Conservation (phyloP, 2,888 invertebrate species). For the Synergus laeviventris region DNA sequence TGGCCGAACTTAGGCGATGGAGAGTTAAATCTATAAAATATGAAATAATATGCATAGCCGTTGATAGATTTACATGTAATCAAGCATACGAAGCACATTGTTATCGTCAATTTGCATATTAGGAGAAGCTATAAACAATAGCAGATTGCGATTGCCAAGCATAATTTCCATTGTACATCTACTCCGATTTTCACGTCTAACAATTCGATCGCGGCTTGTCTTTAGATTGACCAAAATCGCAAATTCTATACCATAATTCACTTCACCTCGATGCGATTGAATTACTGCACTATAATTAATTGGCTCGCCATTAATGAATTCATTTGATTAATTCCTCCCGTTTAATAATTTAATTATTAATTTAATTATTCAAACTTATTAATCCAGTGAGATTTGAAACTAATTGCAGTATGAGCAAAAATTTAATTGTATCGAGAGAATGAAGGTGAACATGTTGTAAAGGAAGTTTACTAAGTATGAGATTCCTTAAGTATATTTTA, state of each 20-base stretch:
- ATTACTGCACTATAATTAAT: constrained; percentile 12
- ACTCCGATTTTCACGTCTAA: constrained; percentile 18
- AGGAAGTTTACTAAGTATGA: neutral
- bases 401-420: neutral
- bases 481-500: constrained; percentile 25
- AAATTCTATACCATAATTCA: constrained; percentile 30
- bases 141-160: constrained; percentile 47
- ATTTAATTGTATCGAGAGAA: neutral
- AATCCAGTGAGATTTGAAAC: neutral
- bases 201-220: constrained; percentile 26
- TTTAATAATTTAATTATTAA: no score
- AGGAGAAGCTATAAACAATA: constrained; percentile 54
- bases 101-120: constrained; percentile 61
- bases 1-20: neutral
- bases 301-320: constrained; percentile 10
- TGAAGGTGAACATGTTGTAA: neutral
- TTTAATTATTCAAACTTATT: neutral
- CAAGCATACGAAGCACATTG: constrained; percentile 48
- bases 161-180: constrained; percentile 34
- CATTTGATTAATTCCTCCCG: neutral
- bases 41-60: neutral
- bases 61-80: constrained; percentile 35
- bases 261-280: constrained; percentile 22
- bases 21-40: constrained; percentile 11
- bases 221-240: constrained; percentile 37